These are phyloP conservation scores for Nycticorax nycticorax DNA, from an alignment of 2,113 vertebrate genomes.

Conservation along the genomic window DNA sequence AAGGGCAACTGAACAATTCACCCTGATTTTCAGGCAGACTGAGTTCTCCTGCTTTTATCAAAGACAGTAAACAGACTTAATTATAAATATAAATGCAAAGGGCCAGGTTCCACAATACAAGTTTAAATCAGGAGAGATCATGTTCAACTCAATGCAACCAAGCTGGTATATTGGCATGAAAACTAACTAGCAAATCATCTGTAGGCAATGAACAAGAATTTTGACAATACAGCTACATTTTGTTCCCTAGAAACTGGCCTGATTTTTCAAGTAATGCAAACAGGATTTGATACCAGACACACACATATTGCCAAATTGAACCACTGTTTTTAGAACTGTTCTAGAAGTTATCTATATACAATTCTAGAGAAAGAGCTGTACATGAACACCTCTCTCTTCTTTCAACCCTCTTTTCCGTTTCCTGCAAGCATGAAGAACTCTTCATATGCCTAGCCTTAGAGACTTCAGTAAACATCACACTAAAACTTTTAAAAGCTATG, in stretches of 20 bases:
- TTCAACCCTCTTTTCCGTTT: not conserved
- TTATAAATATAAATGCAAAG: constrained; percentile 5
- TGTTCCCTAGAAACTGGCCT: not conserved
- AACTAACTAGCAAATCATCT: not conserved
- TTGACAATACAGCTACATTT: not conserved
- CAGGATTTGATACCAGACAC: not conserved
- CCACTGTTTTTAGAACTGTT: not conserved
- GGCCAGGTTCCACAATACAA: not conserved
- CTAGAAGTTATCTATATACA: not conserved
- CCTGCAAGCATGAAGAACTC: not conserved
- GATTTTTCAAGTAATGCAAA: not conserved
- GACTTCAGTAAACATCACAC: not conserved
- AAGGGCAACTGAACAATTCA: not conserved
- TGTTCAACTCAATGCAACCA: not conserved
- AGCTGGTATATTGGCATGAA: not conserved
- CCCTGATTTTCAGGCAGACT: not conserved
- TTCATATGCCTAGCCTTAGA: not conserved
- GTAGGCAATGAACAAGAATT: not conserved
- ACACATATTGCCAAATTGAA: not conserved
- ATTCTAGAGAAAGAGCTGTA: not conserved
- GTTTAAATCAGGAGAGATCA: not conserved
- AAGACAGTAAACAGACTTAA: not conserved
- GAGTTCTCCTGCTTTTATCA: not conserved
- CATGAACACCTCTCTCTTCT: not conserved
- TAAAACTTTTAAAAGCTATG: not conserved